Conservation (phyloP, 2,113 vertebrate genomes). For the Ondatra zibethicus region DNA sequence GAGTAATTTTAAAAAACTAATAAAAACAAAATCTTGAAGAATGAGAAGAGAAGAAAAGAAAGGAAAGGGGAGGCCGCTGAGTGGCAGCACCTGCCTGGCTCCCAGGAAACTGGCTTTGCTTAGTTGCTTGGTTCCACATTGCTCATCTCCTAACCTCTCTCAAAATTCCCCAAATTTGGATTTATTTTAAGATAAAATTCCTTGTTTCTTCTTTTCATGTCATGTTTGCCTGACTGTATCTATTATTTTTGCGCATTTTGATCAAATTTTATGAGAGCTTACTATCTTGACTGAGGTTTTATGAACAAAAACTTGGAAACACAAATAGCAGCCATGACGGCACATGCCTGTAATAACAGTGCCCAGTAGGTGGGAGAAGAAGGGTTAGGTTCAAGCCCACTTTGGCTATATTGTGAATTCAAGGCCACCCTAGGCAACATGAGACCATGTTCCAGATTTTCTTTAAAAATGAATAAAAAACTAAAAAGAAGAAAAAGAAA, state of each 20-base stretch:
- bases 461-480: not conserved
- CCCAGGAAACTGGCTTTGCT: not conserved
- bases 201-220: not conserved
- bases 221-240: not conserved
- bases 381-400: not conserved
- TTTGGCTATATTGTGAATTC: not conserved
- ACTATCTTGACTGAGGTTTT: conserved; percentile 43
- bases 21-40: not conserved
- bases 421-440: not conserved
- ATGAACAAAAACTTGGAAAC: not conserved
- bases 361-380: not conserved
- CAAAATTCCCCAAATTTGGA: not conserved
- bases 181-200: conserved; percentile 16
- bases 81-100: not conserved
- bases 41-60: not conserved
- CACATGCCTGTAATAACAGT: not conserved
- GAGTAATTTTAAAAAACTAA: not conserved
- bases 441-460: not conserved
- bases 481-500: not conserved
- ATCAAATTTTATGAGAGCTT: not conserved
- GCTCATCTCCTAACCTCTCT: not conserved
- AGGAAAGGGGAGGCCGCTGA: not conserved
- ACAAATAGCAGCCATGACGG: not conserved
- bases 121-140: not conserved
- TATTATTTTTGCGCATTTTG: conserved; percentile 41